Evolutionary conservation across 2,797 vertebrate species (phyloP).

Genomic region (Danio kyathit): DNA sequence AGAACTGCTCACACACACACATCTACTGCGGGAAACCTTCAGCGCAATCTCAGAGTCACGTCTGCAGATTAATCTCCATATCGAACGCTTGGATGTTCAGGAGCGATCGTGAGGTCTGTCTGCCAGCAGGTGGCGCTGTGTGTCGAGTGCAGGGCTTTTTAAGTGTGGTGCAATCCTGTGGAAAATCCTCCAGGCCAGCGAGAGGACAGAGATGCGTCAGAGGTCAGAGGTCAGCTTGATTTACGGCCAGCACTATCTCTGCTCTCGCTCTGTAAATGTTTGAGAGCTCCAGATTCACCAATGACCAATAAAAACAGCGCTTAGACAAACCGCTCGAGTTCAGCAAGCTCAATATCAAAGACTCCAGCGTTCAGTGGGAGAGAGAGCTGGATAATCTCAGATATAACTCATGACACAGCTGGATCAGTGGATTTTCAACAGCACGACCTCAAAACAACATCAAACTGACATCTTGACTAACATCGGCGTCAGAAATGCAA

Average conservation of each 20-base stretch:
- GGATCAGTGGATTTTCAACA: too few relatives aligned
- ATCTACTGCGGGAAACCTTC: background rate
- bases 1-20: constrained; percentile 1
- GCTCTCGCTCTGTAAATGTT: constrained; percentile 5
- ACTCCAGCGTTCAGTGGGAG: background rate
- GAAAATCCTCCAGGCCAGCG: constrained; percentile 49
- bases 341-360: background rate
- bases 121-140: constrained; percentile 33
- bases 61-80: background rate
- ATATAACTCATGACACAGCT: too few relatives aligned
- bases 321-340: constrained; percentile 15
- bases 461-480: too few relatives aligned
- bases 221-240: constrained; percentile 21
- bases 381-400: background rate
- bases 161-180: constrained; percentile 5
- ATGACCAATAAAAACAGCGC: constrained; percentile 9
- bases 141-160: background rate
- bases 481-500: too few relatives aligned
- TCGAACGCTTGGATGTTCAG: background rate
- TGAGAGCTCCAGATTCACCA: background rate
- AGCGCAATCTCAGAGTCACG: background rate
- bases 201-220: constrained; percentile 7
- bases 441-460: too few relatives aligned
- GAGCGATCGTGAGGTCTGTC: background rate
- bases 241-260: constrained; percentile 48